Base-by-base conservation (phyloP, 1,140 invertebrate genomes). In the Bombus vancouverensis region DNA sequence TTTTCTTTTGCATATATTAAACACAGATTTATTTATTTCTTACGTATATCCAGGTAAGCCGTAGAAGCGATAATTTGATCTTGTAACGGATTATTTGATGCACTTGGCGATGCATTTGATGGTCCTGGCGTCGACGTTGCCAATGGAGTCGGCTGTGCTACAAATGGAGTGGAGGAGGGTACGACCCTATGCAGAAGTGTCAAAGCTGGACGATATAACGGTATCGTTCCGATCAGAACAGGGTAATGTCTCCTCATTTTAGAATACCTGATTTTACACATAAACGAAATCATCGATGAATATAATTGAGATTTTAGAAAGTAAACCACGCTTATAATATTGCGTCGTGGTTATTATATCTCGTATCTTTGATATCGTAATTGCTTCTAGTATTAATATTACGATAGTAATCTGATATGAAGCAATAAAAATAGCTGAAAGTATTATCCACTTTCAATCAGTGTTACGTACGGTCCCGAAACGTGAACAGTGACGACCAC, bases 181-280 rank as follows among this genome's bases (percentile, higher is more conserved):
- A 9, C 28, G 3, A 4, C 0, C 3, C 4, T 66, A 6, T 22
- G 1, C 44, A 39, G 0, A 18, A 32, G 13, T 15, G 78, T n/a
- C 10, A 42, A 73, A 22, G 53, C 74, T 9, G 53, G 10, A 32
- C 2, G 34, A 28, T 18, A 32, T 22, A 92, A 22, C 32, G 92
- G 92, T 57, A 87, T 39, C 6, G 92, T 92, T 57, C 92, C 92
- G 25, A 93, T 91, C 2, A 93, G 42, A 22, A 93, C 37, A 3
- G 89, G 90, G 32, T 91, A 93, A 37, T 0, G 70, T n/a, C 73
- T 88, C 3, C 34, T 13, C 9, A 89, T 65, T 9, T 72, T 89
- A 13, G 32, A 57, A 59, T 93, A 90, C 53, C 92, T 93, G 42
- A 32, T 59, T 59, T 44, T 18, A 78, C 2, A 5, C 25, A 15